These are phyloP conservation scores for Sarcophaga subvicina DNA, from an alignment of 2,888 invertebrate genomes.

Conservation along the genomic window DNA sequence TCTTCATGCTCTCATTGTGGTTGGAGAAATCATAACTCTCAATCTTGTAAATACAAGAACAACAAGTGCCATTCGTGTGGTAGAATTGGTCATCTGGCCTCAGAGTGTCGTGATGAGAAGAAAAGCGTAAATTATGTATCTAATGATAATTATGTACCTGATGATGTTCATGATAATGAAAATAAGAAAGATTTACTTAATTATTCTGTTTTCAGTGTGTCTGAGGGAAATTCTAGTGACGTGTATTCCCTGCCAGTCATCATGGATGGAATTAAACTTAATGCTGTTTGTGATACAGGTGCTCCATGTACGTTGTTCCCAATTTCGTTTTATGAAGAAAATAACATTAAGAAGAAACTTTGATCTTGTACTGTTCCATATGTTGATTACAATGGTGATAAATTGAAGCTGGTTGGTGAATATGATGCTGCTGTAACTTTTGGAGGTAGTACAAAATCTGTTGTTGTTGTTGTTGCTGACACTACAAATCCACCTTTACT, in stretches of 20 bases:
- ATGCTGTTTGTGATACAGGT: conserved; percentile 17
- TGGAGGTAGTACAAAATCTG: conserved; percentile 7
- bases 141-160: too few species aligned
- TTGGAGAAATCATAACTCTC: too few species aligned
- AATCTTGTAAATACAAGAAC: too few species aligned
- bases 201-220: conserved; percentile 34
- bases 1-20: too few species aligned
- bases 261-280: conserved; percentile 24
- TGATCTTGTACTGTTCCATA: too few species aligned
- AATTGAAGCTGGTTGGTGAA: too few species aligned
- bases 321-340: not conserved
- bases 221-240: conserved; percentile 18
- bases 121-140: too few species aligned
- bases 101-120: too few species aligned
- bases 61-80: too few species aligned
- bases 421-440: not conserved
- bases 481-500: conserved; percentile 8
- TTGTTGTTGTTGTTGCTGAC: conserved; percentile 13
- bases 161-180: too few species aligned
- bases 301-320: not conserved
- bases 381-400: too few species aligned
- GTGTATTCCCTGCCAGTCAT: conserved; percentile 17
- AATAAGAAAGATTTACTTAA: not conserved
- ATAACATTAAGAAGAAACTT: not conserved
- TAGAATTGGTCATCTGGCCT: too few species aligned